These are phyloP conservation scores for Spodoptera litura DNA, from an alignment of 1,140 invertebrate species.

Conservation along the genomic window DNA sequence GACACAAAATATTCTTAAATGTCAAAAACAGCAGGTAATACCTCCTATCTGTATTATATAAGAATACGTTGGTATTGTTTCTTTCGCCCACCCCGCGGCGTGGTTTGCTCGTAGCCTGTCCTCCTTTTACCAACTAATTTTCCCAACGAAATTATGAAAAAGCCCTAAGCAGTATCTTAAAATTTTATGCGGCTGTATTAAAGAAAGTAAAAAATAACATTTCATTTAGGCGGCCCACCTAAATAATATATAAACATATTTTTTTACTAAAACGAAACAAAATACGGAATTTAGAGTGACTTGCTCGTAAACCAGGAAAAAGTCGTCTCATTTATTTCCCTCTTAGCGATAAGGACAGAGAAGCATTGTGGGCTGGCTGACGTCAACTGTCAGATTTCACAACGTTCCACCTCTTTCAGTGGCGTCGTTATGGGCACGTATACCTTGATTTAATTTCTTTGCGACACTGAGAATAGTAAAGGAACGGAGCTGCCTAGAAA, in stretches of 20 bases:
- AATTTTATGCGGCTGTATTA: conserved; percentile 44
- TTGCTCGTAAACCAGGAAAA: conserved; percentile 72
- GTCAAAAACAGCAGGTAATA: neutral
- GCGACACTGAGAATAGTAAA: conserved; percentile 23
- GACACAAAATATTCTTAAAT: conserved; percentile 7
- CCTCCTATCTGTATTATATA: neutral
- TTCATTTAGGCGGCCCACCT: conserved; percentile 42
- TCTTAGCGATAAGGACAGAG: conserved; percentile 75
- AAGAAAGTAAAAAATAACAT: conserved; percentile 49
- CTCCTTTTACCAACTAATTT: conserved; percentile 31
- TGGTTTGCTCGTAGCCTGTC: neutral
- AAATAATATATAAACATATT: conserved; percentile 54
- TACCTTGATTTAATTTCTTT: conserved; percentile 60
- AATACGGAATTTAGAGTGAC: conserved; percentile 63
- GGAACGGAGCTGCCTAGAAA: neutral
- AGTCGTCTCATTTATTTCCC: conserved; percentile 79
- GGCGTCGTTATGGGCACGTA: conserved; percentile 57
- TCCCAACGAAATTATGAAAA: conserved; percentile 41
- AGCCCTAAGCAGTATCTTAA: conserved; percentile 35
- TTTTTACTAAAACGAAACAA: conserved; percentile 58
- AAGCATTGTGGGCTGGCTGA: conserved; percentile 70
- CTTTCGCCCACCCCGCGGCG: neutral
- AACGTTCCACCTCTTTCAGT: conserved; percentile 58
- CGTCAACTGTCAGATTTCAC: conserved; percentile 79
- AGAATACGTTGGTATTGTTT: neutral